Evolutionary conservation across 2,797 vertebrate genomes (phyloP).

Genomic region (Takifugu rubripes): DNA sequence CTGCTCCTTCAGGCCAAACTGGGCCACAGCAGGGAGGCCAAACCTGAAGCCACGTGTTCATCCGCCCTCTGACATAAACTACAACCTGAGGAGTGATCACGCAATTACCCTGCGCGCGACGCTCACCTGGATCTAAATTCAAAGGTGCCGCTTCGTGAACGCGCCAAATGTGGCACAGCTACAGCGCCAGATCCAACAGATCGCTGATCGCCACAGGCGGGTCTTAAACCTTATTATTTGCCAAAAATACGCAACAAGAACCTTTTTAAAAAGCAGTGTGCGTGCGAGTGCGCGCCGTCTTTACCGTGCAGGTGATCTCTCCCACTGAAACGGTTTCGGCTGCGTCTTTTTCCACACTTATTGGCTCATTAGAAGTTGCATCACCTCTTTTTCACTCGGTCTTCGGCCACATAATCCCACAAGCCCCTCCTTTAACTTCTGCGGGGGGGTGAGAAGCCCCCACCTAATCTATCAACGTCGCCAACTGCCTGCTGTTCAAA

Average conservation of each 20-base stretch:
- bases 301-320: slow-evolving; percentile 33
- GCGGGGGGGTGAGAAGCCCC: neutral
- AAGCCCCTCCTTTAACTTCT: slow-evolving; percentile 37
- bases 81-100: neutral
- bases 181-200: neutral
- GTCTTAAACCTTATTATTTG: too few relatives aligned
- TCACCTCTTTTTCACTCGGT: slow-evolving; percentile 40
- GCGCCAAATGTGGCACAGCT: neutral
- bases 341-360: slow-evolving; percentile 1
- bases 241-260: too few relatives aligned
- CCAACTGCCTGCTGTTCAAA: too few relatives aligned
- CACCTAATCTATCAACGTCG: too few relatives aligned
- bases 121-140: neutral
- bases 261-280: neutral
- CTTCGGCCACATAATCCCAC: slow-evolving; percentile 13
- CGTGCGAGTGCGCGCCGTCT: neutral
- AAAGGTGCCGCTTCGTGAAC: neutral
- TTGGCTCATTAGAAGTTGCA: slow-evolving; percentile 44
- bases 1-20: neutral
- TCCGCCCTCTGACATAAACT: slow-evolving; percentile 1
- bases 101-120: neutral
- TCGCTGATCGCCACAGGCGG: too few relatives aligned
- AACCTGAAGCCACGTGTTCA: slow-evolving; percentile 47
- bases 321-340: too few relatives aligned
- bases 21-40: neutral